phyloP scores from a whole-genome alignment of 2,797 vertebrate genomes.

The Holocentrus rufus region DNA sequence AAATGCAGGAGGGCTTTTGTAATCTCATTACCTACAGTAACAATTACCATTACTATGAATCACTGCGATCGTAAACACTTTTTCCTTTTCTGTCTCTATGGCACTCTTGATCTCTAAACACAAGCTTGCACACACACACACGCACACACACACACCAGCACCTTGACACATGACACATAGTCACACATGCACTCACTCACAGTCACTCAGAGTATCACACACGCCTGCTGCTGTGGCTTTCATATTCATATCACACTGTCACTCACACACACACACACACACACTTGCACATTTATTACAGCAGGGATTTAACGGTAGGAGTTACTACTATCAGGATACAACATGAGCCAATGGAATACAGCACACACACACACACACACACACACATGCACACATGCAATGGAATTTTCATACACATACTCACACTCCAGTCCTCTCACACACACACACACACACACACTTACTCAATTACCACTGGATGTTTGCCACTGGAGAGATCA shows the following conservation, averaged over 20 bases:
- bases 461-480: no score
- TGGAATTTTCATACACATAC: not conserved
- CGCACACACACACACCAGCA: constrained; percentile 19
- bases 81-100: constrained; percentile 47
- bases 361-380: constrained; percentile 32
- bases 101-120: constrained; percentile 50
- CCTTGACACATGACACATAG: not conserved
- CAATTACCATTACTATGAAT: constrained; percentile 25
- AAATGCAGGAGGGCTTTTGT: constrained; percentile 1
- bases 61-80: constrained; percentile 26
- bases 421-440: not conserved
- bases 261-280: constrained; percentile 28
- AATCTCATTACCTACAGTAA: constrained; percentile 11
- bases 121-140: constrained; percentile 26
- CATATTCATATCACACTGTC: constrained; percentile 28
- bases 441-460: not conserved
- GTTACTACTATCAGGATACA: constrained; percentile 59
- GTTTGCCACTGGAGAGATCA: no score
- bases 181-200: constrained; percentile 22
- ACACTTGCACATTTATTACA: constrained; percentile 41
- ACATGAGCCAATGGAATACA: constrained; percentile 4
- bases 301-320: constrained; percentile 53
- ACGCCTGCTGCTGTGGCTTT: constrained; percentile 24
- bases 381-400: constrained; percentile 2
- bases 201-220: constrained; percentile 20